These are phyloP conservation scores for Eriocheir sinensis DNA, from an alignment of 1,140 invertebrate genomes.

Conservation along the genomic window DNA sequence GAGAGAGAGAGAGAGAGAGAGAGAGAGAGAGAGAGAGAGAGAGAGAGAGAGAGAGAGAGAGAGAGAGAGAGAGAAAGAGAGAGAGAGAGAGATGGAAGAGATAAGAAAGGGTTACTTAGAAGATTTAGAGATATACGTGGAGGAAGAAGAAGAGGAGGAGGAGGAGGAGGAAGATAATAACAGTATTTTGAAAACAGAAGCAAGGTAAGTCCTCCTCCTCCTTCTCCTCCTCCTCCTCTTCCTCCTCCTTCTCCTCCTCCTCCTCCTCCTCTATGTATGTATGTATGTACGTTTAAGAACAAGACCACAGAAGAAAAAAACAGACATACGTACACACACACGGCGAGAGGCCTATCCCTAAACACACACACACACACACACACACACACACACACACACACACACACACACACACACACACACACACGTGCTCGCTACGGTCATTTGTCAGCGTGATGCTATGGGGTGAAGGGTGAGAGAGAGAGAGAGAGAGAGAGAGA, in stretches of 20 bases:
- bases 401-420: too few species aligned
- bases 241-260: too few species aligned
- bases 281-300: background rate
- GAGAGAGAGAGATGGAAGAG: background rate
- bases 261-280: too few species aligned
- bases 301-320: background rate
- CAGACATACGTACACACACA: too few species aligned
- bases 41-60: background rate
- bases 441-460: too few species aligned
- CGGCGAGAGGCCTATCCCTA: too few species aligned
- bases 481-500: conserved; percentile 21
- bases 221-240: too few species aligned
- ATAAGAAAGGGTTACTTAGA: background rate
- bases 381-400: too few species aligned
- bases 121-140: background rate
- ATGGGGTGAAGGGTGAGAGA: too few species aligned
- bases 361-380: conserved; percentile 22
- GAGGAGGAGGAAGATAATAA: background rate
- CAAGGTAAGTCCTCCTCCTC: too few species aligned
- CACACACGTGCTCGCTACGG: too few species aligned
- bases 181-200: background rate
- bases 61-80: background rate
- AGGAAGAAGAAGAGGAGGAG: background rate
- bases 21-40: background rate
- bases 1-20: conserved; percentile 20